phyloP scores from a whole-genome alignment of 2,797 vertebrate genomes.

The Mormyrops attenuatus region DNA sequence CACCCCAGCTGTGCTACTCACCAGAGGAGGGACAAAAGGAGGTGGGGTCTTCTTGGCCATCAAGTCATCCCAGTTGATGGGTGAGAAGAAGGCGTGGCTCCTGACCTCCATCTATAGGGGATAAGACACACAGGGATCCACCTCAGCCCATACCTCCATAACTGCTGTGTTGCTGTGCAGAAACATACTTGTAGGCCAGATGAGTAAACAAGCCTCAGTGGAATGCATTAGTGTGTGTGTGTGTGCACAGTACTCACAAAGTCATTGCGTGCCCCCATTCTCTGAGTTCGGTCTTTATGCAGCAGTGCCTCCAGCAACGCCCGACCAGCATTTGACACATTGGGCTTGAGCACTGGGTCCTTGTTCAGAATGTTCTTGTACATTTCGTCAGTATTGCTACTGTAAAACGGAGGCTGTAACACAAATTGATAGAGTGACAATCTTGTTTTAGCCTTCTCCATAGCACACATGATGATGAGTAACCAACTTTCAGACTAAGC shows the following conservation, averaged over 20 bases:
- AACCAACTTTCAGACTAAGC: background rate
- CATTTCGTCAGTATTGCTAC: conserved; percentile 73
- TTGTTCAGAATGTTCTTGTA: conserved; percentile 75
- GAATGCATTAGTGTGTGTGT: background rate
- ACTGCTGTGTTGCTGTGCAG: background rate
- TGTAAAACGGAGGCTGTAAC: conserved; percentile 70
- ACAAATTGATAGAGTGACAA: background rate
- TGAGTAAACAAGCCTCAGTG: background rate
- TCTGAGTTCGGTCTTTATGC: conserved; percentile 65
- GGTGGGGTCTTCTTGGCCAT: conserved; percentile 67
- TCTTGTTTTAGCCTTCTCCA: background rate
- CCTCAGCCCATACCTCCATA: background rate
- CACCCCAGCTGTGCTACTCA: conserved; percentile 39
- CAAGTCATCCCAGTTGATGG: conserved; percentile 74
- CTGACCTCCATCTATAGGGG: conserved; percentile 62
- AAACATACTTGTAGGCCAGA: background rate
- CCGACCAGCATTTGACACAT: conserved; percentile 66
- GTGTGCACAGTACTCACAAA: conserved; percentile 58
- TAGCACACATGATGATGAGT: background rate
- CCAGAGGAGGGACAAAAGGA: conserved; percentile 67
- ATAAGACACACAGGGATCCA: background rate
- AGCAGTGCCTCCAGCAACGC: conserved; percentile 67
- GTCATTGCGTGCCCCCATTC: conserved; percentile 63
- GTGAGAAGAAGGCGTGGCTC: conserved; percentile 67
- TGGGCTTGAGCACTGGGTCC: conserved; percentile 65